Percentiles rank a stretch among this genome's conserved stretches.
Conservation (phyloP, 2,888 invertebrate species). For the Drosophila cognata region DNA sequence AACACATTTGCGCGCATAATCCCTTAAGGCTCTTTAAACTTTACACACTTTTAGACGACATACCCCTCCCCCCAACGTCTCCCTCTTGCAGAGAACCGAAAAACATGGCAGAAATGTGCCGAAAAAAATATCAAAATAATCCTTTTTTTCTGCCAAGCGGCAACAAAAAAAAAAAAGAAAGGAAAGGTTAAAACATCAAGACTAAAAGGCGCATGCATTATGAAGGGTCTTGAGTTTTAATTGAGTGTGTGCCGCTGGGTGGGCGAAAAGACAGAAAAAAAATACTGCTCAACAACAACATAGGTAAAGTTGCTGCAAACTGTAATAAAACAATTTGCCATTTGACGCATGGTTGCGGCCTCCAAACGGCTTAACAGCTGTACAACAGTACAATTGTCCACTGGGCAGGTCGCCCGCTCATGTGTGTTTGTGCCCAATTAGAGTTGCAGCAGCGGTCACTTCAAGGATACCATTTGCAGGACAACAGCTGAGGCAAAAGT, state of each 20-base stretch:
- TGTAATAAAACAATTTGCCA: slow-evolving; percentile 77
- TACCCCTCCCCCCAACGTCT: slow-evolving; percentile 18
- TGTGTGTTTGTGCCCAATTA: slow-evolving; percentile 72
- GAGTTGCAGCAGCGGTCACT: slow-evolving; percentile 74
- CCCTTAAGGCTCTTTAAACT: slow-evolving; percentile 83
- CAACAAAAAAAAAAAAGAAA: slow-evolving; percentile 32
- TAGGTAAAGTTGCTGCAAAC: slow-evolving; percentile 55
- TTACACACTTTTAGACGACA: slow-evolving; percentile 74
- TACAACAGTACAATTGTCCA: slow-evolving; percentile 26
- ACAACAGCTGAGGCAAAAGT: slow-evolving; percentile 53
- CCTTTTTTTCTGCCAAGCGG: slow-evolving; percentile 58
- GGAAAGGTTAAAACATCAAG: slow-evolving; percentile 76
- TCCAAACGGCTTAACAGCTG: slow-evolving; percentile 39
- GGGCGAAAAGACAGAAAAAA: slow-evolving; percentile 17
- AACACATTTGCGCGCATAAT: slow-evolving; percentile 80
- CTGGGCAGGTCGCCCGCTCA: slow-evolving; percentile 22
- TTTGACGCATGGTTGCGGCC: slow-evolving; percentile 48
- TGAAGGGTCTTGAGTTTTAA: slow-evolving; percentile 83
- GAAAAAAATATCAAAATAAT: slow-evolving; percentile 70
- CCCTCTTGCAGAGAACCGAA: slow-evolving; percentile 28
- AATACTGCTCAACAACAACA: slow-evolving; percentile 20
- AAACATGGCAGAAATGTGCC: slow-evolving; percentile 57
- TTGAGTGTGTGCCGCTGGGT: slow-evolving; percentile 78
- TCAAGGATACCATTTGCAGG: slow-evolving; percentile 60
- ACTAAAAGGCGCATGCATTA: slow-evolving; percentile 78